A percentile compares a stretch with the other conserved stretches of the same genome.
phyloP scores from a whole-genome alignment of 2,888 invertebrate species.

The Pyrrhosoma nymphula region DNA sequence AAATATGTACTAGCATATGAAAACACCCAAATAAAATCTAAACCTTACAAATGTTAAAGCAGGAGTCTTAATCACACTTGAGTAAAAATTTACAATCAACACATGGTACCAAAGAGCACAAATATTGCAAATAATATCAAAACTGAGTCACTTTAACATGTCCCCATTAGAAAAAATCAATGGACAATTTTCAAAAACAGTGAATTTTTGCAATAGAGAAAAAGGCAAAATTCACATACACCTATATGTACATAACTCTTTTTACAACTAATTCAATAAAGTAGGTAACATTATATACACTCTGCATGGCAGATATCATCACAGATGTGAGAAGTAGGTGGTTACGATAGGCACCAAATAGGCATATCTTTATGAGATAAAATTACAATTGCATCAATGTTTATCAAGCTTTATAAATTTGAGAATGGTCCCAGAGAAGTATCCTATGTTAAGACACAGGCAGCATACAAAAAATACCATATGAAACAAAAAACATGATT shows the following conservation, averaged over 20 bases:
- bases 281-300: slow-evolving; percentile 67
- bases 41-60: not conserved
- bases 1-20: not conserved
- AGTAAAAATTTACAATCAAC: not conserved
- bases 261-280: slow-evolving; percentile 29
- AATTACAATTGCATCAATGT: slow-evolving; percentile 49
- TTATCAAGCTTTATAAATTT: slow-evolving; percentile 47
- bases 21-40: not conserved
- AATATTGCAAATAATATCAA: slow-evolving; percentile 29
- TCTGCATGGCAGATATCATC: slow-evolving; percentile 69
- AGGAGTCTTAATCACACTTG: not conserved
- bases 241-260: not conserved
- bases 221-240: not conserved
- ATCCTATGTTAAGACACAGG: slow-evolving; percentile 44
- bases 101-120: slow-evolving; percentile 12
- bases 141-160: slow-evolving; percentile 13
- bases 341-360: slow-evolving; percentile 57
- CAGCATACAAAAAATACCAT: not conserved
- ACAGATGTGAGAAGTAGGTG: slow-evolving; percentile 66
- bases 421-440: slow-evolving; percentile 62
- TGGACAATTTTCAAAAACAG: not conserved
- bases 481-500: not conserved
- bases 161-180: not conserved
- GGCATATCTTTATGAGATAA: slow-evolving; percentile 40
- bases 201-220: slow-evolving; percentile 5